Percentiles rank a stretch among this genome's conserved stretches.
phyloP scores from a whole-genome alignment of 2,797 vertebrate species.

The Morus bassanus region DNA sequence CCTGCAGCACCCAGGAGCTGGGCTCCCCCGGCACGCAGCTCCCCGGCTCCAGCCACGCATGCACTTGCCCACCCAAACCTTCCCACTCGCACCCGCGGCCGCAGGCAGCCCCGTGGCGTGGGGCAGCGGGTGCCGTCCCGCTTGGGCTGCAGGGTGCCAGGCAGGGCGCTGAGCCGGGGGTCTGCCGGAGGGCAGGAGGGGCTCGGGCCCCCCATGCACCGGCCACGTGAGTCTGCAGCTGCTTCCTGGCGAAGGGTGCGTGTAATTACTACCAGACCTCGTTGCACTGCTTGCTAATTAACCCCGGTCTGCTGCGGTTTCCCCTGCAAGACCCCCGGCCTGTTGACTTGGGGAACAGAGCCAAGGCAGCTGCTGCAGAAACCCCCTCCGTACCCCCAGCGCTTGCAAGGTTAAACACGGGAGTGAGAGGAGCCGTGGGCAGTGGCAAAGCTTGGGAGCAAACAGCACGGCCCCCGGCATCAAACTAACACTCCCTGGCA shows the following conservation, averaged over 20 bases:
- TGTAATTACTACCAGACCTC: background rate
- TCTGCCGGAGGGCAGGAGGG: background rate
- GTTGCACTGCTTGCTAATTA: background rate
- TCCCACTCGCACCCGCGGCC: rapidly evolving
- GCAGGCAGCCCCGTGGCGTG: background rate
- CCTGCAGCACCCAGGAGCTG: background rate
- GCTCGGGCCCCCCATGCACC: rapidly evolving
- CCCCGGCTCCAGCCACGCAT: rapidly evolving
- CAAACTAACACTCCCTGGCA: background rate
- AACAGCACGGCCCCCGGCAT: rapidly evolving
- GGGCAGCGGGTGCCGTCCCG: background rate
- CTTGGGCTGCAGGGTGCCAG: background rate
- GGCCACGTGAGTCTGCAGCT: background rate
- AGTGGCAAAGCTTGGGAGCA: background rate
- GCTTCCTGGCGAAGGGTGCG: background rate
- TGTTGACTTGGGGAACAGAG: background rate
- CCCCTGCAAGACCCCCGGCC: background rate
- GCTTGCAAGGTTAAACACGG: rapidly evolving
- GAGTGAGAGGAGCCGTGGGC: background rate
- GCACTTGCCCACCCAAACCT: rapidly evolving
- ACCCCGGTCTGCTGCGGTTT: background rate
- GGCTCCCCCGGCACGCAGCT: rapidly evolving
- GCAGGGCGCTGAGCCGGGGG: background rate
- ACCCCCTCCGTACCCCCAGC: rapidly evolving
- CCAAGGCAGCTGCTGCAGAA: background rate